phyloP scores from a whole-genome alignment of 2,797 vertebrate genomes.

The Australoheros facetus region DNA sequence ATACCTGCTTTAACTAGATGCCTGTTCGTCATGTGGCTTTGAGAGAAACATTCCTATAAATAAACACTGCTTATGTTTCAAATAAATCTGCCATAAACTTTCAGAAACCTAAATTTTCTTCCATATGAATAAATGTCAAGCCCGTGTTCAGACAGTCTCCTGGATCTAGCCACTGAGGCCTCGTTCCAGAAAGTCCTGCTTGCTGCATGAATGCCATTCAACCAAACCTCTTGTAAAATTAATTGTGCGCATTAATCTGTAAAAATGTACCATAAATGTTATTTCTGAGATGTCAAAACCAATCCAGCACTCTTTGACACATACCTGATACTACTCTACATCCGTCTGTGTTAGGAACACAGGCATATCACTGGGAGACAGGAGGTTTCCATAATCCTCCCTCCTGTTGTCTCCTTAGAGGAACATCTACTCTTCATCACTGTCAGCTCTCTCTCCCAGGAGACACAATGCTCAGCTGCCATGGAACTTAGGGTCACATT shows the following conservation, averaged over 20 bases:
- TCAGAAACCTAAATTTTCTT: slow-evolving; percentile 30
- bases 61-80: slow-evolving; percentile 6
- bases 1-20: slow-evolving; percentile 2
- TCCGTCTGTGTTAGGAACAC: slow-evolving; percentile 75
- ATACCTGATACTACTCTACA: slow-evolving; percentile 75
- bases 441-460: slow-evolving; percentile 74
- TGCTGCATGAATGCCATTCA: slow-evolving; percentile 59
- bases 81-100: slow-evolving; percentile 24
- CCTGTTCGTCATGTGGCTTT: background rate
- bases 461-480: slow-evolving; percentile 73
- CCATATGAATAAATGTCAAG: slow-evolving; percentile 42
- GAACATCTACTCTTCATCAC: slow-evolving; percentile 77
- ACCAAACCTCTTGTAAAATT: slow-evolving; percentile 55
- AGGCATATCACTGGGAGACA: slow-evolving; percentile 72
- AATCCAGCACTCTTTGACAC: slow-evolving; percentile 68
- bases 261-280: slow-evolving; percentile 69
- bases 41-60: background rate
- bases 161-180: slow-evolving; percentile 35
- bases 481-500: slow-evolving; percentile 60
- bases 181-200: slow-evolving; percentile 49
- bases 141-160: slow-evolving; percentile 36
- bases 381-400: slow-evolving; percentile 73
- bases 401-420: slow-evolving; percentile 75
- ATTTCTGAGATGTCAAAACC: slow-evolving; percentile 62
- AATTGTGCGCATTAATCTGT: slow-evolving; percentile 59